phyloP scores from a whole-genome alignment of 2,888 invertebrate genomes.

The Pammene fasciana region DNA sequence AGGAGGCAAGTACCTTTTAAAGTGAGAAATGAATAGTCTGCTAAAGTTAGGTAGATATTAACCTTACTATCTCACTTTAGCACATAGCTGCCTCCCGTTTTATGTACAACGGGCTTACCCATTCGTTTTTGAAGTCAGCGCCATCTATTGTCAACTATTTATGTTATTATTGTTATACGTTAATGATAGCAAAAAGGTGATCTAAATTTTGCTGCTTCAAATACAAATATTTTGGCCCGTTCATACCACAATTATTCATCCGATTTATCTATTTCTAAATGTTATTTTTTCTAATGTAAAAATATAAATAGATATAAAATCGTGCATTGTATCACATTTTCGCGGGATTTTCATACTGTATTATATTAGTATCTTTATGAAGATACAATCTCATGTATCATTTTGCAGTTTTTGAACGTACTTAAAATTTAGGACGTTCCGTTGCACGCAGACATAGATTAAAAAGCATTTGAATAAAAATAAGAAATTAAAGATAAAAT shows the following conservation, averaged over 20 bases:
- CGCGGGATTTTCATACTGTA: neutral
- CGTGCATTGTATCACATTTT: neutral
- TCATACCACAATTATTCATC: too few relatives aligned
- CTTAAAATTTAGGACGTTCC: slow-evolving; percentile 9
- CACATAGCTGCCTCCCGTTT: neutral
- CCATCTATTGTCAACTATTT: slow-evolving; percentile 6
- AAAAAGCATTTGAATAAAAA: slow-evolving; percentile 28
- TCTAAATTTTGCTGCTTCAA: neutral
- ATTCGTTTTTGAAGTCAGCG: slow-evolving; percentile 7
- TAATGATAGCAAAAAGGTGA: too few relatives aligned
- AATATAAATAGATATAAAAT: neutral
- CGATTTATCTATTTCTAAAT: too few relatives aligned
- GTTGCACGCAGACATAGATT: slow-evolving; percentile 27
- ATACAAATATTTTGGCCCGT: neutral
- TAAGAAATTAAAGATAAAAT: slow-evolving; percentile 51
- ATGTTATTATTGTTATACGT: too few relatives aligned
- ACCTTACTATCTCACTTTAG: neutral
- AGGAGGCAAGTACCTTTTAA: neutral
- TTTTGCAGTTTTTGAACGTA: neutral
- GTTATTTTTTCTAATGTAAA: neutral
- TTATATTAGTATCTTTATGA: neutral
- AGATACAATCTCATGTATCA: neutral
- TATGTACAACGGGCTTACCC: neutral
- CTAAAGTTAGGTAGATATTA: neutral
- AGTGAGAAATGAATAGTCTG: neutral